Conservation (phyloP, 2,888 invertebrate genomes). For the Tetheella fluctuosa region DNA sequence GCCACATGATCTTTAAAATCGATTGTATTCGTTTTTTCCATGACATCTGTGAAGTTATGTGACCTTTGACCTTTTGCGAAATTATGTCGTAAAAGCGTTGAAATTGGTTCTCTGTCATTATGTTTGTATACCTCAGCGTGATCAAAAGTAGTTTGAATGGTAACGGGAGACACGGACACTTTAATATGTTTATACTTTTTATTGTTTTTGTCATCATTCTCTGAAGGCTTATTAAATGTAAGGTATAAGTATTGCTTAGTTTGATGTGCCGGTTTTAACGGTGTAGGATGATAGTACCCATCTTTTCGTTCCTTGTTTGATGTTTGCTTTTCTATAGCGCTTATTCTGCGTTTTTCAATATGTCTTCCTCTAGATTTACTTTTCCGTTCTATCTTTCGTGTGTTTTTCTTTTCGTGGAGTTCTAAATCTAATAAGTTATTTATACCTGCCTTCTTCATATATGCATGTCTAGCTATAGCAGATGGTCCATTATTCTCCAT, state of each 20-base stretch:
- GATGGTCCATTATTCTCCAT: conserved; percentile 22
- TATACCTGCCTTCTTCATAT: neutral
- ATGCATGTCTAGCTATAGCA: conserved; percentile 4
- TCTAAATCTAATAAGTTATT: neutral
- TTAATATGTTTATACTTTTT: neutral
- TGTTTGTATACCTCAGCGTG: too few species aligned
- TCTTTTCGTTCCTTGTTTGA: neutral
- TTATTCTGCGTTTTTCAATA: neutral
- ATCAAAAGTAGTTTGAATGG: too few species aligned
- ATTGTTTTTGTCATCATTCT: neutral
- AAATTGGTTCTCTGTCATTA: too few species aligned
- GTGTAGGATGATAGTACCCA: neutral
- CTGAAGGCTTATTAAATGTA: neutral
- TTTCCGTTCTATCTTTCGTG: neutral
- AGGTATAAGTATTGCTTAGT: neutral
- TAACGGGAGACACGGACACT: too few species aligned
- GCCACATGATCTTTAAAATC: too few species aligned
- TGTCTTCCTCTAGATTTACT: neutral
- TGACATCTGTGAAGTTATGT: too few species aligned
- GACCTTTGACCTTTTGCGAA: too few species aligned
- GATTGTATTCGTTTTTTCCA: too few species aligned
- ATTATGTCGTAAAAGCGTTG: too few species aligned
- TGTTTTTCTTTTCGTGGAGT: neutral
- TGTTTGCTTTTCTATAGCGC: neutral
- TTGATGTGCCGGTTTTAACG: neutral